Evolutionary conservation across 2,797 vertebrate species (phyloP).

Genomic region (Notoglanidium macrostoma): DNA sequence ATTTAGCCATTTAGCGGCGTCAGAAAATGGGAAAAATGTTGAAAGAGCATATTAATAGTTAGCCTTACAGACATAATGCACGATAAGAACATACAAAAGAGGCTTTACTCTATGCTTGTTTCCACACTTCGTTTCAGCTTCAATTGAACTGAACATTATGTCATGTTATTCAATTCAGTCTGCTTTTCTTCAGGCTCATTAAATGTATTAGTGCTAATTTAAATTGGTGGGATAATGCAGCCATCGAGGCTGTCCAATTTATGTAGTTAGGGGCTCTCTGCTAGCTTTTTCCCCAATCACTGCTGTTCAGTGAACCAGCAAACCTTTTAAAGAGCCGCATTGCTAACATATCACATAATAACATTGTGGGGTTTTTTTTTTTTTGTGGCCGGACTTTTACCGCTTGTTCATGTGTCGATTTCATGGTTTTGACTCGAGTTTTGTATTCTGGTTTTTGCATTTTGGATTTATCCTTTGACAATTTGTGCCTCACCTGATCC

Average conservation of each 20-base stretch:
- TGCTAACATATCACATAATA: neutral
- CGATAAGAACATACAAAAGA: slow-evolving; percentile 15
- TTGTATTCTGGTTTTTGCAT: no score
- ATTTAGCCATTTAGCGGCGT: slow-evolving; percentile 33
- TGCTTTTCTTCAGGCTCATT: slow-evolving; percentile 13
- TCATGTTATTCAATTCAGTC: neutral
- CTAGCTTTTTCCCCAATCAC: slow-evolving; percentile 5
- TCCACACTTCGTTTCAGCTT: slow-evolving; percentile 10
- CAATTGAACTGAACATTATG: slow-evolving; percentile 22
- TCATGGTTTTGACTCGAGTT: no score
- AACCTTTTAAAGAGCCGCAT: neutral
- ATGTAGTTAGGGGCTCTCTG: slow-evolving; percentile 3
- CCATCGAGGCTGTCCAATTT: neutral
- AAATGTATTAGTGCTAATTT: slow-evolving; percentile 16
- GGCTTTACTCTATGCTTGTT: neutral
- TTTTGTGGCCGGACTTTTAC: no score
- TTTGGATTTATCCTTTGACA: no score
- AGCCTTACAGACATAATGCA: slow-evolving; percentile 31
- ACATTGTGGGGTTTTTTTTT: no score
- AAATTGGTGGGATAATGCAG: slow-evolving; percentile 8
- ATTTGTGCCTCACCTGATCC: no score
- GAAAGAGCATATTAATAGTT: slow-evolving; percentile 42
- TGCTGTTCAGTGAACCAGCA: slow-evolving; percentile 7
- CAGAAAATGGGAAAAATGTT: slow-evolving; percentile 33
- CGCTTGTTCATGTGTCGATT: no score